Evolutionary conservation across 2,888 invertebrate species (phyloP).

Genomic region (Luperina nickerlii): DNA sequence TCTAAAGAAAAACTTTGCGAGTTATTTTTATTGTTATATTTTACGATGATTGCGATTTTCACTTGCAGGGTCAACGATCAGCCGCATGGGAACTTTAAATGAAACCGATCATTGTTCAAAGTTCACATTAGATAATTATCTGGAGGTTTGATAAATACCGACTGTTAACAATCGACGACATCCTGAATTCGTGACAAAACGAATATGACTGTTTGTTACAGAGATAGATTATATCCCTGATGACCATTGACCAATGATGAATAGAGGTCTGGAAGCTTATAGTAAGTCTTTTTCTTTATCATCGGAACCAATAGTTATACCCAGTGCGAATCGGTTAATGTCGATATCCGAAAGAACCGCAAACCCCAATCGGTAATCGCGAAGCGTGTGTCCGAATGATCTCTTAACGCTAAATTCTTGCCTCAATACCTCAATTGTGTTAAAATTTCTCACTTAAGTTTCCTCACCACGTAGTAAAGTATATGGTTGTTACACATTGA

Average conservation of each 20-base stretch:
- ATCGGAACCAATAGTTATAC: background rate
- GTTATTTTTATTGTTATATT: slow-evolving; percentile 78
- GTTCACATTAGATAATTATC: slow-evolving; percentile 17
- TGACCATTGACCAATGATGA: background rate
- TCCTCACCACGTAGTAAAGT: slow-evolving; percentile 68
- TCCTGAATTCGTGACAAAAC: background rate
- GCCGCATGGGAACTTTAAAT: slow-evolving; percentile 45
- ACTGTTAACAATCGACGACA: background rate
- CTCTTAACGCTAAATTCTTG: slow-evolving; percentile 70
- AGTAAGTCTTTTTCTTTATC: background rate
- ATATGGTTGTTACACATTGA: slow-evolving; percentile 54
- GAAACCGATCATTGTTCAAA: slow-evolving; percentile 43
- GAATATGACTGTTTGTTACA: background rate
- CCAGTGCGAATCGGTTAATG: background rate
- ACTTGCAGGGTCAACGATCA: slow-evolving; percentile 75
- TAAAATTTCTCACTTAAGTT: slow-evolving; percentile 68
- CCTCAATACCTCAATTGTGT: slow-evolving; percentile 70
- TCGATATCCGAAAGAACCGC: background rate
- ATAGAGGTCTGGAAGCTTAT: background rate
- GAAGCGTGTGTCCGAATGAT: slow-evolving; percentile 67
- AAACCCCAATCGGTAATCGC: slow-evolving; percentile 60
- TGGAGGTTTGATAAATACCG: slow-evolving; percentile 6
- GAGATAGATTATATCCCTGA: background rate
- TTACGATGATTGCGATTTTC: slow-evolving; percentile 73
- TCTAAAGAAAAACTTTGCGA: slow-evolving; percentile 77